phyloP scores from a whole-genome alignment of 1,140 invertebrate genomes.

The Drosophila orosa region DNA sequence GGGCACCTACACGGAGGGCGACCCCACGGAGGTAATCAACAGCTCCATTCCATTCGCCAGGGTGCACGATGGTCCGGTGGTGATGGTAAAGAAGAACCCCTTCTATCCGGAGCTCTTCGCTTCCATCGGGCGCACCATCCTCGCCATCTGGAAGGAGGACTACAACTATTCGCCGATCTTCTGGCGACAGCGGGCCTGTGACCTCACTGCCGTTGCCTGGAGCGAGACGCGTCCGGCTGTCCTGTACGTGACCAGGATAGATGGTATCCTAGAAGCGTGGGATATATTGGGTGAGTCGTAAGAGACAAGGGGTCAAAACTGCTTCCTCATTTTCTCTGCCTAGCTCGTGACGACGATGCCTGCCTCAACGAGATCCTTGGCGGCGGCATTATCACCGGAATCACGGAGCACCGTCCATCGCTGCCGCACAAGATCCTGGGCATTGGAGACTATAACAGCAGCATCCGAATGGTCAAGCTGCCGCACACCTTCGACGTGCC shows the following conservation, averaged over 20 bases:
- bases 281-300: conserved; percentile 84
- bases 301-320: fast-evolving
- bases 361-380: conserved; percentile 84
- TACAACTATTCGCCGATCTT: conserved; percentile 85
- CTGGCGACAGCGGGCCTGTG: conserved; percentile 85
- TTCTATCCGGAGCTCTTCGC: conserved; percentile 85
- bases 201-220: conserved; percentile 86
- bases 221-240: conserved; percentile 84
- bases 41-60: conserved; percentile 84
- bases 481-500: conserved; percentile 84
- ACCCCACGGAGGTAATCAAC: conserved; percentile 84
- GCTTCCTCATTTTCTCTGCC: neutral
- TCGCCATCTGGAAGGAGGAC: conserved; percentile 86
- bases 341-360: conserved; percentile 85
- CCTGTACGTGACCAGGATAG: conserved; percentile 85
- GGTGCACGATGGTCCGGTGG: conserved; percentile 89
- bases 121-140: conserved; percentile 86
- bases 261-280: conserved; percentile 87
- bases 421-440: conserved; percentile 85
- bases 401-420: conserved; percentile 85
- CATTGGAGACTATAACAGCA: conserved; percentile 87
- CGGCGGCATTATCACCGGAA: conserved; percentile 84
- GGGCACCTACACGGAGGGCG: conserved; percentile 85
- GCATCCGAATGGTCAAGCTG: conserved; percentile 86
- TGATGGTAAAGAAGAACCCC: conserved; percentile 85